phyloP scores from a whole-genome alignment of 2,113 vertebrate species.

The Mustela nigripes region DNA sequence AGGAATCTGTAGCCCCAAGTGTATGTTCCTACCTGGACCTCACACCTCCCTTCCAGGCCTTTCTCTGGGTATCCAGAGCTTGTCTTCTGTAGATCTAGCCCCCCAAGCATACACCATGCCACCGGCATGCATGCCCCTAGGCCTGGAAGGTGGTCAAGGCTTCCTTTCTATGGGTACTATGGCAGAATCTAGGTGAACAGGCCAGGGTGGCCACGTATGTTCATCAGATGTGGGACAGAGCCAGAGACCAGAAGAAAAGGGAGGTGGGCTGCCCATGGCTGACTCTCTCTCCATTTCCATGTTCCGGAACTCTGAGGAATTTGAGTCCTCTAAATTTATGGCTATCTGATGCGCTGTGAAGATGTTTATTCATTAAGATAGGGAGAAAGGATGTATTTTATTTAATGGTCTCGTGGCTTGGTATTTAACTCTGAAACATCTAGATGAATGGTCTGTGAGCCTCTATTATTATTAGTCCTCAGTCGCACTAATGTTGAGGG shows the following conservation, averaged over 20 bases:
- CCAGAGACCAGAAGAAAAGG: background rate
- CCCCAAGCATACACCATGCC: fast-evolving
- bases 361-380: background rate
- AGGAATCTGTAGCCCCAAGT: background rate
- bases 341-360: background rate
- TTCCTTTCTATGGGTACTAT: background rate
- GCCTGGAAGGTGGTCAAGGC: background rate
- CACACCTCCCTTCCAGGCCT: background rate
- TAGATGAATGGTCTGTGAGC: background rate
- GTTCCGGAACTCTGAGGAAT: background rate
- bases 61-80: background rate
- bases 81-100: background rate
- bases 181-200: background rate
- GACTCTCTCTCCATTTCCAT: background rate
- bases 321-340: background rate
- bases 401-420: background rate
- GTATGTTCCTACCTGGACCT: background rate
- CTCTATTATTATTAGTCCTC: background rate
- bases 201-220: background rate
- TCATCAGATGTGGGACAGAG: background rate
- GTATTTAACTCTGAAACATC: background rate
- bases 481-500: background rate
- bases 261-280: background rate
- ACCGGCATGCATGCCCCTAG: background rate
- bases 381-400: background rate